These are phyloP conservation scores for Euphydryas editha DNA, from an alignment of 2,888 invertebrate species.

Conservation along the genomic window DNA sequence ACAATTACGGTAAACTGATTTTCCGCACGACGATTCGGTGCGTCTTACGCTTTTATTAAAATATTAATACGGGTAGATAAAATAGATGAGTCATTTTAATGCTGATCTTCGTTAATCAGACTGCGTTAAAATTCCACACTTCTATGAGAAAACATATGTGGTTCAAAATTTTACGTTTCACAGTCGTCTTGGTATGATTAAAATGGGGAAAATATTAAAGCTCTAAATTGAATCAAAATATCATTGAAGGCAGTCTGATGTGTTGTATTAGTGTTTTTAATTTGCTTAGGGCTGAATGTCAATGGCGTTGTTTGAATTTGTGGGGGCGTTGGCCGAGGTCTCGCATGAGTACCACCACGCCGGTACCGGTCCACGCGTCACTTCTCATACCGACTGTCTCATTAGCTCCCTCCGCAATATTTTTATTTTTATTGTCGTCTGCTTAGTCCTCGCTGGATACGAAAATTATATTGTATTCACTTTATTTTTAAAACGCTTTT, in stretches of 20 bases:
- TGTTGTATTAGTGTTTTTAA: constrained; percentile 57
- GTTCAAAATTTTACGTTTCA: not conserved
- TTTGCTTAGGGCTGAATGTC: constrained; percentile 57
- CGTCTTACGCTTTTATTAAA: constrained; percentile 1
- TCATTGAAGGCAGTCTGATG: constrained; percentile 14
- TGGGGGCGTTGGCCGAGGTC: constrained; percentile 64
- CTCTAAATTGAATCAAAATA: constrained; percentile 4
- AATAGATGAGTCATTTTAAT: constrained; percentile 7
- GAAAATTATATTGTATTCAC: constrained; percentile 53
- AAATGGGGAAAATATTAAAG: not conserved
- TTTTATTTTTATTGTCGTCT: constrained; percentile 61
- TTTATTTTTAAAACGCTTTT: constrained; percentile 16
- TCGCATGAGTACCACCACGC: constrained; percentile 57
- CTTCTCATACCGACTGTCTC: constrained; percentile 62
- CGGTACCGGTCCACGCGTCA: no score
- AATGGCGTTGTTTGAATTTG: constrained; percentile 57
- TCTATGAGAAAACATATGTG: not conserved
- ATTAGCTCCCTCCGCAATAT: constrained; percentile 64
- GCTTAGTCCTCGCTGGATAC: constrained; percentile 65
- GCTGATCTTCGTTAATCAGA: constrained; percentile 7
- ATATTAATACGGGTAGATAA: constrained; percentile 3
- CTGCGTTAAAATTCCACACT: not conserved
- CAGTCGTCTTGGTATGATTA: not conserved
- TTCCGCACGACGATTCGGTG: constrained; percentile 10
- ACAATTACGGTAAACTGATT: constrained; percentile 10